These are phyloP conservation scores for Zoanthus sociatus DNA, from an alignment of 92 coral and sea anemone species.

Conservation along the genomic window DNA sequence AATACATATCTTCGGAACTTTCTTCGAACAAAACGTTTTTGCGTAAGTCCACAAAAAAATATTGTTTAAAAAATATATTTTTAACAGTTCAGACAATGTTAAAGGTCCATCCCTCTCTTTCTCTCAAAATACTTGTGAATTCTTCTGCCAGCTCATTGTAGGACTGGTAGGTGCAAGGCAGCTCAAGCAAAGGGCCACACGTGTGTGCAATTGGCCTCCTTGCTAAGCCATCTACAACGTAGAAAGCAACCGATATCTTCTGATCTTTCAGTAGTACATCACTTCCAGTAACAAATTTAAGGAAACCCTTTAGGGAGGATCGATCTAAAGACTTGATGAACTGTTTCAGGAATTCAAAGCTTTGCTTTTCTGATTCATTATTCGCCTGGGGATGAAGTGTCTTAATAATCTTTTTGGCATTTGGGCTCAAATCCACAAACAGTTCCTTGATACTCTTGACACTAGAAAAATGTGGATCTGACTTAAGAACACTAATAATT, in stretches of 20 bases:
- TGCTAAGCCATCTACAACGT: constrained; percentile 33
- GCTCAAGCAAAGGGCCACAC: constrained; percentile 63
- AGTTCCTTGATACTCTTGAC: constrained; percentile 47
- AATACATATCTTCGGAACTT: constrained; percentile 19
- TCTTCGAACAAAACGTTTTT: constrained; percentile 43
- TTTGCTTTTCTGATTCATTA: constrained; percentile 48
- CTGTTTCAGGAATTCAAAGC: constrained; percentile 63
- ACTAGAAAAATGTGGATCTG: constrained; percentile 41
- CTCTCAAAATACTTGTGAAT: constrained; percentile 53
- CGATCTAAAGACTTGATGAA: constrained; percentile 62
- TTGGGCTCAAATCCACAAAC: constrained; percentile 38
- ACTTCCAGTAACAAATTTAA: constrained; percentile 64
- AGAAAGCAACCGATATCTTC: constrained; percentile 51
- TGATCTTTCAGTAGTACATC: constrained; percentile 56
- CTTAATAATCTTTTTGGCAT: constrained; percentile 49
- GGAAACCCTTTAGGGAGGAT: constrained; percentile 58
- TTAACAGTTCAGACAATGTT: constrained; percentile 44
- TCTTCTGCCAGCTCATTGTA: constrained; percentile 72
- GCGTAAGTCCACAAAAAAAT: constrained; percentile 32
- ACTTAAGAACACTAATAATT: constrained; percentile 42
- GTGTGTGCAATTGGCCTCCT: constrained; percentile 54
- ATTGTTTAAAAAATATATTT: not conserved
- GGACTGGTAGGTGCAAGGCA: constrained; percentile 66
- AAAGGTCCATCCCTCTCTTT: constrained; percentile 71
- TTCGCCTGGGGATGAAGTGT: constrained; percentile 41